These are phyloP conservation scores for Ptychodera flava DNA, from an alignment of 35 echinoderm and acorn worm species.

Conservation along the genomic window DNA sequence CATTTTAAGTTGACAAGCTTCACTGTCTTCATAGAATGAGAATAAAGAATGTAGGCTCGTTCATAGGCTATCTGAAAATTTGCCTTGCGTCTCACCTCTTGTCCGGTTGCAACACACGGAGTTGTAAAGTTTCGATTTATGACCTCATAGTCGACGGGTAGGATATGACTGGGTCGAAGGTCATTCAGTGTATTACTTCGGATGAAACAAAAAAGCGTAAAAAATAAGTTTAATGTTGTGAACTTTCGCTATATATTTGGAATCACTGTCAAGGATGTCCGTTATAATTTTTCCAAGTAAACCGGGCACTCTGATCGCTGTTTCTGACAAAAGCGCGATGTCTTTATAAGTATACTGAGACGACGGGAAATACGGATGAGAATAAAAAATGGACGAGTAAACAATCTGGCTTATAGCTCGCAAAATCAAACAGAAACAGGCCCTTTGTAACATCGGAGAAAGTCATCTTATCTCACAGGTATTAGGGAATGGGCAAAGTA, in stretches of 20 bases:
- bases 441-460: too few relatives aligned
- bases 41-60: background rate
- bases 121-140: background rate
- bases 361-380: too few relatives aligned
- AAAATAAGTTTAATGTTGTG: background rate
- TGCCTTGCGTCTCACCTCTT: background rate
- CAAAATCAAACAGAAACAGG: too few relatives aligned
- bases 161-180: background rate
- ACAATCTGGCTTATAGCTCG: too few relatives aligned
- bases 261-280: background rate
- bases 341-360: too few relatives aligned
- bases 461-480: too few relatives aligned
- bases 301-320: background rate
- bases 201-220: background rate
- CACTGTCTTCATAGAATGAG: background rate
- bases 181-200: background rate
- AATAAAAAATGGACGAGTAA: too few relatives aligned
- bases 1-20: background rate
- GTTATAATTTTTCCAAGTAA: background rate
- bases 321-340: too few relatives aligned
- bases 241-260: background rate
- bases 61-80: background rate
- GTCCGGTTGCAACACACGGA: background rate
- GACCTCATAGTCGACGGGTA: background rate
- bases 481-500: too few relatives aligned